Evolutionary conservation across 2,113 vertebrate genomes (phyloP).

Genomic region (Equus przewalskii): DNA sequence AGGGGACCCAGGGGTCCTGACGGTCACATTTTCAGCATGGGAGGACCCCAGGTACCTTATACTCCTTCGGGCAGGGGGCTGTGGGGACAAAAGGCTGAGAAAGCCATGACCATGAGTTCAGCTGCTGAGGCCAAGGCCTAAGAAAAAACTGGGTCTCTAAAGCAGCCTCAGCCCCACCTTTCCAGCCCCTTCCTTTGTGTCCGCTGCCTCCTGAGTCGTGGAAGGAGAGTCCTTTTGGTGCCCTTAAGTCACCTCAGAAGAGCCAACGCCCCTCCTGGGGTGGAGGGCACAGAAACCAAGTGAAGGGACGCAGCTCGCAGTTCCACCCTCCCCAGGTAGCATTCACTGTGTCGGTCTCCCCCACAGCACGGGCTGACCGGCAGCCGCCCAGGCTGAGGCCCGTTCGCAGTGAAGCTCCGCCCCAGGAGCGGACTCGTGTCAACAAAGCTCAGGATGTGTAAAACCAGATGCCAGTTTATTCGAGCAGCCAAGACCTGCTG

Average conservation of each 20-base stretch:
- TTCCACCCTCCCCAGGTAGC: background rate
- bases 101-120: background rate
- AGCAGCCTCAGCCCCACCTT: background rate
- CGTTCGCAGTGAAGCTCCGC: background rate
- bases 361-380: background rate
- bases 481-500: background rate
- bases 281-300: background rate
- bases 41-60: background rate
- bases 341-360: rapidly evolving
- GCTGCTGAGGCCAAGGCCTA: background rate
- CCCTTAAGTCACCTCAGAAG: background rate
- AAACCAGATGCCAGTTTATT: background rate
- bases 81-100: background rate
- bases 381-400: background rate
- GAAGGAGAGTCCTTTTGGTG: background rate
- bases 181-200: too few relatives aligned
- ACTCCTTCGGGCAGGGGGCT: background rate
- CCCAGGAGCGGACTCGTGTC: background rate
- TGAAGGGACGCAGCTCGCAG: background rate
- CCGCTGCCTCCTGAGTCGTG: background rate
- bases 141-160: background rate
- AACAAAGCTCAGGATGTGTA: background rate
- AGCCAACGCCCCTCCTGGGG: background rate
- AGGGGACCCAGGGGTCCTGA: background rate
- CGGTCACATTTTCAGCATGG: background rate